Base-by-base conservation (phyloP, 2,888 invertebrate species). In the Dione vanillae region DNA sequence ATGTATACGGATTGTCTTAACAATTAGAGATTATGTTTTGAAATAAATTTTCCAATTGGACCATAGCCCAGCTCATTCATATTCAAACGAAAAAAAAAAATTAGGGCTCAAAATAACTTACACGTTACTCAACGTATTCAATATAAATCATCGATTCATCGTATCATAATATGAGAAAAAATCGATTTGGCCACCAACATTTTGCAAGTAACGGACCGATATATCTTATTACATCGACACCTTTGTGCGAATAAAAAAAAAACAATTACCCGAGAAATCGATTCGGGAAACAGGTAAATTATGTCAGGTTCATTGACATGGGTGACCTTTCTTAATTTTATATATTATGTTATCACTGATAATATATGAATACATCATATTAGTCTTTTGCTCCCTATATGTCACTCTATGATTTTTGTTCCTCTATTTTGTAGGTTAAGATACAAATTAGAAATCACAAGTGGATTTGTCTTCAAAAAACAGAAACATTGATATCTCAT, bases 161-260 rank as follows among this genome's bases (percentile, higher is more conserved):
- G 74, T 80, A 77, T 69, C 69, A 82, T 84, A 77, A 76, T 12
- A 35, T 27, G 27, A 27, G 45, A 82, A 77, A 79, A 81, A 79
- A 79, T 75, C 76, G 76, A 78, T 75, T 74, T 81, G 90, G 86
- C 90, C 90, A 90, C 91, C 89, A 82, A 83, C 85, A 81, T 84
- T 83, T 80, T 85, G 86, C 88, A 83, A 85, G 87, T 89, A 89
- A 90, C 85, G 86, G 84, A 74, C 79, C 83, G 76, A 77, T 84
- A 77, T 84, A 85, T 87, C 85, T 85, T 80, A 81, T 87, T 85
- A 84, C 83, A 85, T 92, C 88, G 87, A 90, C 91, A 91, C 92
- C 88, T 91, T 77, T 67, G 75, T 77, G 73, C 78, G 37, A 37
- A 56, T 82, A 78, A 40, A 54, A 68, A 67, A 67, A 67, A 69